Percentiles rank a stretch among this genome's conserved stretches.
Conservation (phyloP, 2,113 vertebrate species). For the western clawed frog (Xenopus tropicalis) region DNA sequence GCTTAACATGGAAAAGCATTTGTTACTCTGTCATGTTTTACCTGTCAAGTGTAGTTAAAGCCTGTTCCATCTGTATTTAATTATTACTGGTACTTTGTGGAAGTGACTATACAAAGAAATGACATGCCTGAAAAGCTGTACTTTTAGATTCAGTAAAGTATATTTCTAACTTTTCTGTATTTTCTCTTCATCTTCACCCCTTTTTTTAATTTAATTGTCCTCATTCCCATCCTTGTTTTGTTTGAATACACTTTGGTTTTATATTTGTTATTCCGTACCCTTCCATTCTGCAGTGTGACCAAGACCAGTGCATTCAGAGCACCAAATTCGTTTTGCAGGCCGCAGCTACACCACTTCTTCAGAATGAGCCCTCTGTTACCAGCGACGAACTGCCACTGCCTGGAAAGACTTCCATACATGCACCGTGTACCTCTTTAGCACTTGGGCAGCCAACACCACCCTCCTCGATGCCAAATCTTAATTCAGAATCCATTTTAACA, state of each 20-base stretch:
- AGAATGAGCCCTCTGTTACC: slow-evolving; percentile 83
- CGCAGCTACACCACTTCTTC: slow-evolving; percentile 87
- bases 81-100: no score
- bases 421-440: slow-evolving; percentile 79
- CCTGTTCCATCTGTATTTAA: no score
- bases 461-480: slow-evolving; percentile 86
- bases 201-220: slow-evolving; percentile 31
- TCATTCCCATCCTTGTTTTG: slow-evolving; percentile 28
- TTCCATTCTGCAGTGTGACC: slow-evolving; percentile 82
- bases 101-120: no score
- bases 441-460: slow-evolving; percentile 90
- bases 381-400: slow-evolving; percentile 76
- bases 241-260: slow-evolving; percentile 16
- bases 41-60: no score
- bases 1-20: no score
- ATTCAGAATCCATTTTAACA: slow-evolving; percentile 69
- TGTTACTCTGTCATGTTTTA: no score
- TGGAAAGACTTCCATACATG: slow-evolving; percentile 72
- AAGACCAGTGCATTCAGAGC: slow-evolving; percentile 99
- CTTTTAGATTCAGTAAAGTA: background rate
- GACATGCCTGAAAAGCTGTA: no score
- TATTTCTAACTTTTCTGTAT: slow-evolving; percentile 36
- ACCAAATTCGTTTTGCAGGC: slow-evolving; percentile 99
- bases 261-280: slow-evolving; percentile 49
- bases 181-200: slow-evolving; percentile 36